Conservation (phyloP, 2,113 vertebrate genomes). For the Pedetes capensis region DNA sequence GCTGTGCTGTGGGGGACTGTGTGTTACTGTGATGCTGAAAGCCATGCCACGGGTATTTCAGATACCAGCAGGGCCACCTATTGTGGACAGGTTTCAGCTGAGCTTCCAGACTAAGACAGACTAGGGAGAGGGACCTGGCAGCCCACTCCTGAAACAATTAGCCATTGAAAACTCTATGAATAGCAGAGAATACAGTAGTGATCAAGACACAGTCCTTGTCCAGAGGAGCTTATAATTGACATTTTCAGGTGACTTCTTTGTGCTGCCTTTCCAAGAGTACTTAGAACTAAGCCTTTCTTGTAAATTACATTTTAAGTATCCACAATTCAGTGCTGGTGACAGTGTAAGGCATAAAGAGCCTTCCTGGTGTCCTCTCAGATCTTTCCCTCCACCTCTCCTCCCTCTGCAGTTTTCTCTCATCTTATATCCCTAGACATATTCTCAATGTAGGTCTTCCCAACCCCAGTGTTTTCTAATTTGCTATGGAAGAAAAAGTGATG, state of each 20-base stretch:
- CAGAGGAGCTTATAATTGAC: background rate
- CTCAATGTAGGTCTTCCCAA: background rate
- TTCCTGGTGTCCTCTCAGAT: background rate
- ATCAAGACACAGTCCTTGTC: background rate
- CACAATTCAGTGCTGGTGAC: background rate
- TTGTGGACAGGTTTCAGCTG: no score
- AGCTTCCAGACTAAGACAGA: no score
- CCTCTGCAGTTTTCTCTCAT: background rate
- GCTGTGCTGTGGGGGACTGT: no score
- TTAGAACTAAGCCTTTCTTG: background rate
- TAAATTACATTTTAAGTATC: background rate
- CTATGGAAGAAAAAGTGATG: slow-evolving; percentile 22
- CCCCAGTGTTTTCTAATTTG: slow-evolving; percentile 20
- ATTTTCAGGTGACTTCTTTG: background rate
- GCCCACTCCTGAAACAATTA: no score
- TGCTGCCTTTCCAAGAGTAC: background rate
- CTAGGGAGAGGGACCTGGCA: no score
- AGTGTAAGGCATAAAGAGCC: background rate
- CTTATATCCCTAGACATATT: background rate
- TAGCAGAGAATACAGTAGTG: no score
- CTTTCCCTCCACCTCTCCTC: background rate
- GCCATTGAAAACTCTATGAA: no score
- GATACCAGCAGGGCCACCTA: no score
- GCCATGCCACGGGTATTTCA: no score
- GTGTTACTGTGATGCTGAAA: no score